Base-by-base conservation (phyloP, 2,888 invertebrate genomes). In the Xestoiulus laeticollis region DNA sequence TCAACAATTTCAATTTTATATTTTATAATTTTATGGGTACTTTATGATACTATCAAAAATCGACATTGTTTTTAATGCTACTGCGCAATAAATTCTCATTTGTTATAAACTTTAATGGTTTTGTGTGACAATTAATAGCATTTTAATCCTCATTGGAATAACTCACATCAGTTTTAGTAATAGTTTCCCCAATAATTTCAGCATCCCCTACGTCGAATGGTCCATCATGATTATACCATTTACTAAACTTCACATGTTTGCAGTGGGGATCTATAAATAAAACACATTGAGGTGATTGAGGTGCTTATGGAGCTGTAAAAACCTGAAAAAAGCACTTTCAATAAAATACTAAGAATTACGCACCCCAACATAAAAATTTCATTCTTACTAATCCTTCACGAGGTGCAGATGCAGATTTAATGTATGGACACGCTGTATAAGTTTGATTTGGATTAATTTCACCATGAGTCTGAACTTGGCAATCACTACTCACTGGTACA, bases 181-280 rank as follows among this genome's bases (percentile, higher is more conserved):
- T 87, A 2, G 85, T 87, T 84, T 84, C 38, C 19, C 38, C 83
- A 22, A 87, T 38, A n/a, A 43, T 87, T 85, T 87, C 87, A 10
- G 19, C 12, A 84, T 87, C 87, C 10, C 87, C 87, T 38, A 85
- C 87, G 44, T 33, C 84, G 19, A 43, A 30, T 19, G 87, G 87
- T 33, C 48, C n/a, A 30, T 87, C 87, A 33, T 87, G 38, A 84
- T 87, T 84, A 38, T 84, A 87, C 87, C 87, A 87, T 26, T 87
- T 43, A 38, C 87, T 87, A 84, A 84, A 87, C 43, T 30, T 26
- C 43, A 87, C 26, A 48, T 84, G 84, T 26, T 84, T 84, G 43
- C 87, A 87, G 14, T 82, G 16, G 78, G 85, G 53, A 59, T 87
- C 87, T 87, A 48, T 6, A 87, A 82, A 4, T 1, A 19, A 16